phyloP scores from a whole-genome alignment of 2,888 invertebrate species.

The Meiosimyza decipiens region DNA sequence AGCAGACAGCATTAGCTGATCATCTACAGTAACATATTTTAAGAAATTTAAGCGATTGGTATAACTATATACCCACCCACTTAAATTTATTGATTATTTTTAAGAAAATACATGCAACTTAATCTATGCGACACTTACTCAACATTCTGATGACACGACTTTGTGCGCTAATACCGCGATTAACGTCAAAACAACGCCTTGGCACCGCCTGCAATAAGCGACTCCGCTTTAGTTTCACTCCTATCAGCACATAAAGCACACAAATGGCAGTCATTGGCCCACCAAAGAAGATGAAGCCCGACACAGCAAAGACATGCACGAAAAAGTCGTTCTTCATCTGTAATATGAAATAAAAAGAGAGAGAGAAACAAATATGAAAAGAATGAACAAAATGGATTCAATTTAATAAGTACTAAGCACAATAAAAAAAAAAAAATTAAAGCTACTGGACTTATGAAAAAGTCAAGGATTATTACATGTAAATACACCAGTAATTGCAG shows the following conservation, averaged over 20 bases:
- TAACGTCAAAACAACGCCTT: conserved; percentile 66
- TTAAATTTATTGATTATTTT: too few species aligned
- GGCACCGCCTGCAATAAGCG: conserved; percentile 72
- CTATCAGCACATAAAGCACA: conserved; percentile 83
- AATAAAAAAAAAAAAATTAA: not conserved
- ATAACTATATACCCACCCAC: too few species aligned
- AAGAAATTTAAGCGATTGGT: too few species aligned
- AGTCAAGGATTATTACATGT: not conserved
- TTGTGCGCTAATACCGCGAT: conserved; percentile 71
- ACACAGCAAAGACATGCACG: conserved; percentile 81
- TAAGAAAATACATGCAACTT: too few species aligned
- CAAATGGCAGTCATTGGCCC: conserved; percentile 89
- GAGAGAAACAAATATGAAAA: not conserved
- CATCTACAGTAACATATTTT: too few species aligned
- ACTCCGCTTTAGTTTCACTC: conserved; percentile 76
- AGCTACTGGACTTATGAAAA: too few species aligned
- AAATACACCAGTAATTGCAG: not conserved
- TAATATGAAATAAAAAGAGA: not conserved
- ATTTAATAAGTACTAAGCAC: not conserved
- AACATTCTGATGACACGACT: conserved; percentile 83
- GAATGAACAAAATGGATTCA: conserved; percentile 7
- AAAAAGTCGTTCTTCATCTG: conserved; percentile 66
- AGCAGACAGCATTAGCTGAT: too few species aligned
- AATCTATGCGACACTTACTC: conserved; percentile 70
- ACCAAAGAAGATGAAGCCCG: conserved; percentile 85